Evolutionary conservation across 2,113 vertebrate species (phyloP).

Genomic region (Thalassoma bifasciatum): DNA sequence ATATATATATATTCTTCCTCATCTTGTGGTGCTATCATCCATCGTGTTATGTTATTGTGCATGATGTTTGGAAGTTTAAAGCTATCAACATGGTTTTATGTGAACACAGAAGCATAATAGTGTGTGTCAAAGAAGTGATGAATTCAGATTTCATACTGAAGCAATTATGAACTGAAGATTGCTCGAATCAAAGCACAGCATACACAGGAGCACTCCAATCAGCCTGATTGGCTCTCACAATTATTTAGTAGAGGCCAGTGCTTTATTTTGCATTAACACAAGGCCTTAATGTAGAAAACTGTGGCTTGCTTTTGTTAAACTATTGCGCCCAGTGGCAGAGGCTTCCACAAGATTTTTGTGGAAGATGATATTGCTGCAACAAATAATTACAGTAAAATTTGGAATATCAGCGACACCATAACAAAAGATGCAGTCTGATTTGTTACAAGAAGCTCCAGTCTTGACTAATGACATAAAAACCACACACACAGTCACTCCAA

Average conservation of each 20-base stretch:
- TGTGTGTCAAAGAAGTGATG: slow-evolving; percentile 1
- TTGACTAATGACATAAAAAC: too few relatives aligned
- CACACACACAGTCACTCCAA: too few relatives aligned
- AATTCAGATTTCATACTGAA: slow-evolving; percentile 29
- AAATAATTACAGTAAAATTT: slow-evolving; percentile 16
- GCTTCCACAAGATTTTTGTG: too few relatives aligned
- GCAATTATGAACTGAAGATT: slow-evolving; percentile 12
- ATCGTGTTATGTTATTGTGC: slow-evolving; percentile 41
- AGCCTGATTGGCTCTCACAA: slow-evolving; percentile 29
- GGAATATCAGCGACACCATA: too few relatives aligned
- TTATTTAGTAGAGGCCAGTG: background rate
- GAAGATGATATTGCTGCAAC: background rate
- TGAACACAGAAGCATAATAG: slow-evolving; percentile 27
- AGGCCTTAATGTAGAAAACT: background rate
- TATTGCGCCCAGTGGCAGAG: slow-evolving; percentile 23
- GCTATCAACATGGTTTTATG: slow-evolving; percentile 36
- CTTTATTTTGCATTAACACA: slow-evolving; percentile 19
- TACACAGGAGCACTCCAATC: slow-evolving; percentile 22
- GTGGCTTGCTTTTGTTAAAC: slow-evolving; percentile 28
- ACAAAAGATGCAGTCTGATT: too few relatives aligned
- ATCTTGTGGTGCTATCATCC: slow-evolving; percentile 42
- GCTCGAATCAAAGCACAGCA: background rate
- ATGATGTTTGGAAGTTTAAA: slow-evolving; percentile 9
- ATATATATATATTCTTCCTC: slow-evolving; percentile 38
- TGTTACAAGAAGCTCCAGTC: too few relatives aligned